These are phyloP conservation scores for Sylvilagus floridanus DNA, from an alignment of 2,797 vertebrate genomes.

Conservation along the genomic window DNA sequence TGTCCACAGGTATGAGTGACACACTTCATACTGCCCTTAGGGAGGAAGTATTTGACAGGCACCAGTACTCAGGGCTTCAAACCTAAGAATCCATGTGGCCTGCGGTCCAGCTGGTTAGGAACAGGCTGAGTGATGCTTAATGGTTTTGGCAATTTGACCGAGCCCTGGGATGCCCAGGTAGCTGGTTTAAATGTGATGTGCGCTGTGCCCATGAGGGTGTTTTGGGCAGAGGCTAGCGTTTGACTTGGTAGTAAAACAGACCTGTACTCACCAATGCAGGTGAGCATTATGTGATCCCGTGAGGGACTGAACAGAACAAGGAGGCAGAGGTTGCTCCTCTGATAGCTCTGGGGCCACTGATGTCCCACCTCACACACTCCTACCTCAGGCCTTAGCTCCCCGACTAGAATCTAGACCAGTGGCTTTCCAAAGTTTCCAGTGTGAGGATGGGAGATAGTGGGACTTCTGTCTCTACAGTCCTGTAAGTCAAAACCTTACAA, in stretches of 20 bases:
- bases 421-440: neutral
- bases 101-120: neutral
- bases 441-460: neutral
- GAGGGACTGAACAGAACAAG: neutral
- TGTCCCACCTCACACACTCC: too few relatives aligned
- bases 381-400: neutral
- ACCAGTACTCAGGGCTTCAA: neutral
- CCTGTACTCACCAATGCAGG: neutral
- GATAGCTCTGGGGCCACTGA: too few relatives aligned
- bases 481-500: neutral
- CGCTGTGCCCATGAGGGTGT: neutral
- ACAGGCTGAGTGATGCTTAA: neutral
- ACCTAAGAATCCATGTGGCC: neutral
- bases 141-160: neutral
- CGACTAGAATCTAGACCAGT: neutral
- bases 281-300: too few relatives aligned
- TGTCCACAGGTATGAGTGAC: neutral
- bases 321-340: neutral
- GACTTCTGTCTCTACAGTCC: neutral
- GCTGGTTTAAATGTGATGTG: neutral
- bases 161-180: neutral
- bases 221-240: neutral
- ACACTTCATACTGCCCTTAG: neutral
- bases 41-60: neutral
- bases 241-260: neutral